Conservation (phyloP, 2,113 vertebrate genomes). For the Bubo bubo region DNA sequence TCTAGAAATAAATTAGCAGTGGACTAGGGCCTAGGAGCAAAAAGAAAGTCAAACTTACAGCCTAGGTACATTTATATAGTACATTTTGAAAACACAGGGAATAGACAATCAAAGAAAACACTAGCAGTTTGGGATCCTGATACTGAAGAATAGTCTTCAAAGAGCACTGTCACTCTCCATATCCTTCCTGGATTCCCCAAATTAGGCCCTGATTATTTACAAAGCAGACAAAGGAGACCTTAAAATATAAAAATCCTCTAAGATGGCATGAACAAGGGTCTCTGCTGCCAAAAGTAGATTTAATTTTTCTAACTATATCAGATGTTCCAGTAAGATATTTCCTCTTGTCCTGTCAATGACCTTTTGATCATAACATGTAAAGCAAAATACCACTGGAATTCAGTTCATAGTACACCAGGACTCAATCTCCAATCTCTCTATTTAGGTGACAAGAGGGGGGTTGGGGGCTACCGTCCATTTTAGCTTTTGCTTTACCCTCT, state of each 20-base stretch:
- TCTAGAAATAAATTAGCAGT: neutral
- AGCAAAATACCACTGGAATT: neutral
- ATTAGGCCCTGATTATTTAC: neutral
- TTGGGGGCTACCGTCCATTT: neutral
- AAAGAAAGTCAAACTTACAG: neutral
- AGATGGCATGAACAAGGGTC: neutral
- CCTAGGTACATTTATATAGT: neutral
- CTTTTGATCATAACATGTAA: neutral
- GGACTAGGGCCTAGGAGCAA: neutral
- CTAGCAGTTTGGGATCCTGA: neutral
- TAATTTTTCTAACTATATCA: neutral
- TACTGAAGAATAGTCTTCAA: neutral
- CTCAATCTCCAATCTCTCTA: neutral
- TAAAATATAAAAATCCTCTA: neutral
- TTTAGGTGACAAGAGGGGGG: neutral
- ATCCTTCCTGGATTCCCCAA: neutral
- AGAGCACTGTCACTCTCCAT: neutral
- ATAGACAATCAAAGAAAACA: neutral
- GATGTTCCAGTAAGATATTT: neutral
- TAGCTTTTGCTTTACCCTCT: neutral
- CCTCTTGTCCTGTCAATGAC: neutral
- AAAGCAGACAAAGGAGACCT: neutral
- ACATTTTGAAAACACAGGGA: neutral
- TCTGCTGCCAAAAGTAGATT: neutral
- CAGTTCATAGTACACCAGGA: neutral